Percentiles rank a stretch among this genome's conserved stretches.
These are phyloP conservation scores for Mythimna albipuncta DNA, from an alignment of 2,888 invertebrate genomes.

Conservation along the genomic window DNA sequence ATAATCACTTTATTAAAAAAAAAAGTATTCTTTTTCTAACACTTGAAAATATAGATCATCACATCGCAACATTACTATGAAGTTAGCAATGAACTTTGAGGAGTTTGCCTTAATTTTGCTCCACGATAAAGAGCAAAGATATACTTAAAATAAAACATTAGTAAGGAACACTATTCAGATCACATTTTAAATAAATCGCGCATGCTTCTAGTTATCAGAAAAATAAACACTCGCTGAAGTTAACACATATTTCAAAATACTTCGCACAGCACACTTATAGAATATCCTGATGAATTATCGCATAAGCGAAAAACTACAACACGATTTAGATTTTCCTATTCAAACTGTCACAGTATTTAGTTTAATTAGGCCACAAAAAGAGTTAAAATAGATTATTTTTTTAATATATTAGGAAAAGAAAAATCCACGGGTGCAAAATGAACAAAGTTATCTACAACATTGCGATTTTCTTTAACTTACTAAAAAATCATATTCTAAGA, in stretches of 20 bases:
- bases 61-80: too few species aligned
- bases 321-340: background rate
- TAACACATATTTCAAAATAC: conserved; percentile 3
- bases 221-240: background rate
- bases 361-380: conserved; percentile 4
- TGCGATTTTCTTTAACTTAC: too few species aligned
- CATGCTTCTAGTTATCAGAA: background rate
- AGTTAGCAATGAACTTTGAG: background rate
- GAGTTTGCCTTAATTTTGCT: background rate
- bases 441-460: too few species aligned
- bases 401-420: background rate
- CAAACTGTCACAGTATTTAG: background rate
- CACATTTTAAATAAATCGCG: background rate
- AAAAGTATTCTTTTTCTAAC: background rate
- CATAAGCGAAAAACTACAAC: background rate
- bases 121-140: background rate
- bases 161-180: too few species aligned
- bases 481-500: too few species aligned
- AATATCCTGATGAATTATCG: background rate
- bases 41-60: background rate
- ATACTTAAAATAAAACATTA: background rate
- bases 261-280: conserved; percentile 7
- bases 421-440: too few species aligned
- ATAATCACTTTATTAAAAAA: background rate
- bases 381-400: background rate